These are phyloP conservation scores for Andrena chrysosceles DNA, from an alignment of 2,888 invertebrate genomes.

Conservation along the genomic window DNA sequence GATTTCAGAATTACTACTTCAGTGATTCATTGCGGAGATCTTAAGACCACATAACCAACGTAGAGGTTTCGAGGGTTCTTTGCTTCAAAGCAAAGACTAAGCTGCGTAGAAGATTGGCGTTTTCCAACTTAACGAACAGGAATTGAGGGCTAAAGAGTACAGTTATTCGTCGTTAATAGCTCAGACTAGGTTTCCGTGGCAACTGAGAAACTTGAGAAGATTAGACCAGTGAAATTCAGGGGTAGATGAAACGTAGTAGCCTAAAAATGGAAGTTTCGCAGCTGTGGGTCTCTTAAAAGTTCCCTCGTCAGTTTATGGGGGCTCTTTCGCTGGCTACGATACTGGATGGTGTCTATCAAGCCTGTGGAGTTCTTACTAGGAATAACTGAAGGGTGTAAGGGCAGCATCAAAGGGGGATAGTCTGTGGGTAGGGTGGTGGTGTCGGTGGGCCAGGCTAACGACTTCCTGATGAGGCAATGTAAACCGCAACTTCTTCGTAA, in stretches of 20 bases:
- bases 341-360: slow-evolving; percentile 49
- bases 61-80: too few species aligned
- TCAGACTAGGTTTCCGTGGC: not conserved
- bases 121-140: not conserved
- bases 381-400: slow-evolving; percentile 59
- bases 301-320: slow-evolving; percentile 36
- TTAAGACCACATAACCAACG: too few species aligned
- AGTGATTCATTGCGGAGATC: too few species aligned
- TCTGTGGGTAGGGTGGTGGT: slow-evolving; percentile 55
- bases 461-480: slow-evolving; percentile 84
- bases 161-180: not conserved
- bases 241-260: slow-evolving; percentile 7
- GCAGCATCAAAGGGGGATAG: slow-evolving; percentile 37
- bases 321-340: slow-evolving; percentile 42
- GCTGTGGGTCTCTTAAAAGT: slow-evolving; percentile 42
- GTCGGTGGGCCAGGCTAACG: slow-evolving; percentile 79
- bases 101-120: not conserved
- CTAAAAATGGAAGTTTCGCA: slow-evolving; percentile 55
- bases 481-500: slow-evolving; percentile 80
- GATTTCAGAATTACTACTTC: too few species aligned
- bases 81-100: too few species aligned
- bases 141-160: not conserved
- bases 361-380: slow-evolving; percentile 24
- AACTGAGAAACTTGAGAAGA: slow-evolving; percentile 15
- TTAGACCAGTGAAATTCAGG: slow-evolving; percentile 30